These are phyloP conservation scores for Ceriagrion tenellum DNA, from an alignment of 2,888 invertebrate species.

Conservation along the genomic window DNA sequence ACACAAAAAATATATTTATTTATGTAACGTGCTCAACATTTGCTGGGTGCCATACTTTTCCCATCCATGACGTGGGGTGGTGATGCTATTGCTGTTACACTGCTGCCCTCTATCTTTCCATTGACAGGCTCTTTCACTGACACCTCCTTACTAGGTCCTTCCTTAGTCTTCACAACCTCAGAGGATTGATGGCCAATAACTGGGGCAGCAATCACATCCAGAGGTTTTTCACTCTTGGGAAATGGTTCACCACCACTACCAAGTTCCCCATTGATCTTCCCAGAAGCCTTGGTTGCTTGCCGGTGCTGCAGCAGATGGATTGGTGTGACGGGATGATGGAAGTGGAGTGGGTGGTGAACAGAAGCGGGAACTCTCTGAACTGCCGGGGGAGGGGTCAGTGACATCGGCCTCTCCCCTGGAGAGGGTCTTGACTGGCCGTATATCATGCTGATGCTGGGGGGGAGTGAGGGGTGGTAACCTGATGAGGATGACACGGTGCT, in stretches of 20 bases:
- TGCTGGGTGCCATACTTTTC: constrained; percentile 49
- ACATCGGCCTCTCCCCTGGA: background rate
- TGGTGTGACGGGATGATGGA: constrained; percentile 45
- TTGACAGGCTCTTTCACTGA: constrained; percentile 39
- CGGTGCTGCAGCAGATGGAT: constrained; percentile 41
- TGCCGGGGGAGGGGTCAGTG: constrained; percentile 42
- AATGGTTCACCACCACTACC: background rate
- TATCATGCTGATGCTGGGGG: constrained; percentile 47
- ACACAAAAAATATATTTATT: constrained; percentile 51
- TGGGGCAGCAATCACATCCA: background rate
- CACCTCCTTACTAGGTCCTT: background rate
- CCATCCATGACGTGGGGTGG: background rate
- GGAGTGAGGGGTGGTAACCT: constrained; percentile 42
- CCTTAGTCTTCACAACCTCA: constrained; percentile 7
- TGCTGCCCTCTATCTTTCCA: constrained; percentile 45
- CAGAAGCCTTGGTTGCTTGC: background rate
- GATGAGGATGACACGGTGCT: background rate
- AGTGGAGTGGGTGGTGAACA: constrained; percentile 26
- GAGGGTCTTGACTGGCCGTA: constrained; percentile 11
- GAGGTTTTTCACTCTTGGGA: background rate
- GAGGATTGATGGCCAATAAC: background rate
- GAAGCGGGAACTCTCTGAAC: constrained; percentile 54
- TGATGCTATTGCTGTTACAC: background rate
- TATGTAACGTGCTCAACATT: constrained; percentile 52
- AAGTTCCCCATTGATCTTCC: constrained; percentile 44